These are phyloP conservation scores for Diadema setosum DNA, from an alignment of 35 echinoderm and acorn worm species.

Conservation along the genomic window DNA sequence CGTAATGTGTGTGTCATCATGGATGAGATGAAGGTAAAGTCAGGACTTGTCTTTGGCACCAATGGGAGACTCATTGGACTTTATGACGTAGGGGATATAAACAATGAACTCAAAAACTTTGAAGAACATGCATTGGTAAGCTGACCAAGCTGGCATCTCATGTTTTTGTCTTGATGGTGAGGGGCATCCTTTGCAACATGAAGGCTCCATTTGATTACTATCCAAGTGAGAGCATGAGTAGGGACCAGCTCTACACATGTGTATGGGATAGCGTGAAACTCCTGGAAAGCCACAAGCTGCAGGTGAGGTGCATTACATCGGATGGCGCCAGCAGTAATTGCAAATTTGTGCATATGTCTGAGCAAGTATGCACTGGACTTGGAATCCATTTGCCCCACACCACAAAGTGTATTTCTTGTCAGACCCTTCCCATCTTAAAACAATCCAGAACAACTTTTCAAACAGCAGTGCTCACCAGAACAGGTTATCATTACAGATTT, in stretches of 20 bases:
- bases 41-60: slow-evolving; percentile 15
- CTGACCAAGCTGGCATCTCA: not conserved
- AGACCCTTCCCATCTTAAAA: not conserved
- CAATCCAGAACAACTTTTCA: not conserved
- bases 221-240: not conserved
- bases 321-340: not conserved
- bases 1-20: slow-evolving; percentile 28
- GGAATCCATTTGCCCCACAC: not conserved
- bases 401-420: not conserved
- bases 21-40: slow-evolving; percentile 63
- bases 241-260: slow-evolving; percentile 1
- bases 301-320: not conserved
- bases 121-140: not conserved
- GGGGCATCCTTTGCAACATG: not conserved
- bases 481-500: no score
- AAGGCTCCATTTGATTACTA: slow-evolving; percentile 25
- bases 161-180: slow-evolving; percentile 38
- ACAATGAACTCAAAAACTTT: slow-evolving; percentile 19
- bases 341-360: not conserved
- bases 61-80: slow-evolving; percentile 13
- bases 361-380: not conserved
- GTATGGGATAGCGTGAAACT: not conserved
- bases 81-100: not conserved
- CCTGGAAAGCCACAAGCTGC: not conserved
- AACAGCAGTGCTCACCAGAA: not conserved